phyloP scores from a whole-genome alignment of 2,888 invertebrate species.

The Thelaira solivaga region DNA sequence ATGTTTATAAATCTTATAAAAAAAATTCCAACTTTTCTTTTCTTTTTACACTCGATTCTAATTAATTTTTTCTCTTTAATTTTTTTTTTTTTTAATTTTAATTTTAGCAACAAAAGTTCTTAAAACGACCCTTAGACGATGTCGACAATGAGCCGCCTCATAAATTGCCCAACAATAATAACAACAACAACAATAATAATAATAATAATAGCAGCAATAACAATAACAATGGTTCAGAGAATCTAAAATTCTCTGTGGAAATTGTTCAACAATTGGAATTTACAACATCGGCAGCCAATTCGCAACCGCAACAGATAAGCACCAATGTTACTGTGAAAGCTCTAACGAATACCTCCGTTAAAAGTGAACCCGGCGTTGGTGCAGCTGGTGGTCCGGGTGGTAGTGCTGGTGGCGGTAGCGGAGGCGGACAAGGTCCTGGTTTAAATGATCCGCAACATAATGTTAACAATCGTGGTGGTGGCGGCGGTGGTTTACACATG shows the following conservation, averaged over 20 bases:
- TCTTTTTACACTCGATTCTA: neutral
- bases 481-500: conserved; percentile 68
- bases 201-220: conserved; percentile 67
- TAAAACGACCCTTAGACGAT: conserved; percentile 85
- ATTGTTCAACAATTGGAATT: conserved; percentile 95
- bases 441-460: conserved; percentile 68
- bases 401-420: conserved; percentile 45
- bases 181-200: conserved; percentile 70
- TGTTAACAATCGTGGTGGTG: conserved; percentile 68
- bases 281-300: conserved; percentile 90
- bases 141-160: conserved; percentile 84
- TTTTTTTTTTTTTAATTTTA: conserved; percentile 47
- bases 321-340: conserved; percentile 95
- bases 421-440: conserved; percentile 64
- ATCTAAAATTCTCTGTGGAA: conserved; percentile 91
- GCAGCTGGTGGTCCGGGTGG: conserved; percentile 66
- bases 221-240: conserved; percentile 75
- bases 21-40: too few relatives aligned
- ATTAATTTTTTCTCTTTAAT: neutral
- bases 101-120: conserved; percentile 91
- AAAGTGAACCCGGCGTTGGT: conserved; percentile 75
- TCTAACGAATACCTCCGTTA: conserved; percentile 81
- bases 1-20: too few relatives aligned
- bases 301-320: conserved; percentile 92
- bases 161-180: conserved; percentile 80